phyloP scores from a whole-genome alignment of 2,797 vertebrate genomes.

The Chaunax sp. region DNA sequence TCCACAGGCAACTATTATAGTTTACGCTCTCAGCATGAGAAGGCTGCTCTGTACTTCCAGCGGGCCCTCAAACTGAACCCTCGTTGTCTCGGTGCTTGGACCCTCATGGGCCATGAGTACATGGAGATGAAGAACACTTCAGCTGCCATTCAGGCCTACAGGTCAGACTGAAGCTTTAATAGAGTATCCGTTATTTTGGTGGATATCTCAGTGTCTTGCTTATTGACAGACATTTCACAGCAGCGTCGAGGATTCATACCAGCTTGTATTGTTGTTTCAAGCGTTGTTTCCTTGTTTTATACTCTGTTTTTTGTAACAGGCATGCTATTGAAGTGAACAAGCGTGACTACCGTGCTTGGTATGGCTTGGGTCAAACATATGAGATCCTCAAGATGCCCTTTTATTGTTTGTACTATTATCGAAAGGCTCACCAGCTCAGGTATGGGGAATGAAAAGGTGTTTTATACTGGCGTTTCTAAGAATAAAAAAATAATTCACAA shows the following conservation, averaged over 20 bases:
- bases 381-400: constrained; percentile 99
- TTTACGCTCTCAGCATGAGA: constrained; percentile 97
- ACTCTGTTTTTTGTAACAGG: constrained; percentile 68
- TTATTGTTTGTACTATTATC: constrained; percentile 98
- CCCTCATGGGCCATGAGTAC: constrained; percentile 98
- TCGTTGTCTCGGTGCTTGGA: constrained; percentile 98
- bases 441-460: constrained; percentile 56
- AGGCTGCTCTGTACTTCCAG: constrained; percentile 98
- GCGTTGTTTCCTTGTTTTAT: background rate
- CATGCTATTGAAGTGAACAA: constrained; percentile 99
- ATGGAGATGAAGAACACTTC: constrained; percentile 99
- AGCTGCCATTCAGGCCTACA: constrained; percentile 98
- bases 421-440: constrained; percentile 98
- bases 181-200: background rate
- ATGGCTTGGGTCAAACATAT: constrained; percentile 97
- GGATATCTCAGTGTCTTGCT: background rate
- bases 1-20: constrained; percentile 97
- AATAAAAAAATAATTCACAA: background rate
- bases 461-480: background rate
- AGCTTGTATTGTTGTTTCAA: background rate
- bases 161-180: constrained; percentile 77
- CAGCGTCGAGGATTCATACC: background rate
- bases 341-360: constrained; percentile 98
- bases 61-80: constrained; percentile 97
- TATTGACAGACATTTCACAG: background rate